Evolutionary conservation across 1,140 invertebrate species (phyloP), one percentile per base, ranked within the genome.

Genomic region (Dreissena polymorpha): DNA sequence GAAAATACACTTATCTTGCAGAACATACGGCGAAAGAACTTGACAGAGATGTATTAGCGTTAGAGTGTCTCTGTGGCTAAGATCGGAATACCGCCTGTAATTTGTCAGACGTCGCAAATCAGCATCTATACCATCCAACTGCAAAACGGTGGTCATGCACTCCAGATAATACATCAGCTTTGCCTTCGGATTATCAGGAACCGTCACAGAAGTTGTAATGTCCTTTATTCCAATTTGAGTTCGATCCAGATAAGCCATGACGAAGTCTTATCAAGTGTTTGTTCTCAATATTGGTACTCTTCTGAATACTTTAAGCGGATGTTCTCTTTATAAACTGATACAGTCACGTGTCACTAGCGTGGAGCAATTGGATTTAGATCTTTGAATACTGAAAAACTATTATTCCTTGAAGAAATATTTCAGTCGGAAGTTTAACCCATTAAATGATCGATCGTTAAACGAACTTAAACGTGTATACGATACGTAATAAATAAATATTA

Each of bases 81-180:
- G 78, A 29, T 49, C 68, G n/a, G 69, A 25, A 25, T 88, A 86
- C 8, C 68, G 76, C 1, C 68, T 50, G 64, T 82, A 85, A 51
- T 85, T 60, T 55, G 83, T 60, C 23, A 88, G 69, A 27, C 82
- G 71, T 16, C 60, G 68, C 0, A 86, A 64, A 49, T 86, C 73
- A 6, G 39, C 21, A 55, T 83, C 50, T 39, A 39, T 5, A 6
- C 76, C 71, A 27, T 86, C 77, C 23, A 87, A 65, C 25, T 86
- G 68, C 23, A 88, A 75, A 21, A 85, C 85, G 51, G 75, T 83
- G 49, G 85, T 86, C 21, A 88, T 83, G 72, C 86, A 86, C 25
- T 87, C 73, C 18, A 88, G 74, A 64, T 88, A 88, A 27, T 87
- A 88, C 87, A 87, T 88, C 14, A 88, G 25, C 72, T 83, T 82